phyloP scores from a whole-genome alignment of 2,113 vertebrate genomes.

The Laticauda colubrina region DNA sequence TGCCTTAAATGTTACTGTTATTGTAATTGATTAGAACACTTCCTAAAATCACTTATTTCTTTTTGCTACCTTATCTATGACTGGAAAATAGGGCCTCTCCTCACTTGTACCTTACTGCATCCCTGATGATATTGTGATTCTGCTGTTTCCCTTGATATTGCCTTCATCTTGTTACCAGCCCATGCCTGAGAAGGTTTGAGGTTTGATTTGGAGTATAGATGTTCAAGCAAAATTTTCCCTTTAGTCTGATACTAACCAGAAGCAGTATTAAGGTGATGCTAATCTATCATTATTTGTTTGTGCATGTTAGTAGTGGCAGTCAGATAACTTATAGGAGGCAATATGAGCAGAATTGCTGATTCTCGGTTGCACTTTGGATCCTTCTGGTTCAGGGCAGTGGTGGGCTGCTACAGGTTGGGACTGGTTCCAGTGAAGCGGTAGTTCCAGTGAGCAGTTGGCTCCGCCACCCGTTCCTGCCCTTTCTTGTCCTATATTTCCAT shows the following conservation, averaged over 20 bases:
- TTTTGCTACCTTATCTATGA: background rate
- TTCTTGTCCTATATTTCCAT: too few relatives aligned
- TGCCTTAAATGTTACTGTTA: background rate
- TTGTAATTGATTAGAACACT: background rate
- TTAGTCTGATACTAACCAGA: background rate
- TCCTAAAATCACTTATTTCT: background rate
- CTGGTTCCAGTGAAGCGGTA: too few relatives aligned
- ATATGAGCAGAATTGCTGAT: background rate
- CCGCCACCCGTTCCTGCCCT: too few relatives aligned
- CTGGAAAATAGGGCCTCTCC: background rate
- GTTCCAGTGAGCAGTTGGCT: too few relatives aligned
- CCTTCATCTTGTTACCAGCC: background rate
- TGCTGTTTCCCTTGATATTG: background rate
- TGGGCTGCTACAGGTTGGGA: too few relatives aligned
- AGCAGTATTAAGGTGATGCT: background rate
- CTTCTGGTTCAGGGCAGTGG: background rate
- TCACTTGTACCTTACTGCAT: background rate
- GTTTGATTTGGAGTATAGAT: background rate
- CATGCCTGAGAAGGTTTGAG: background rate
- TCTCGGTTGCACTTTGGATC: background rate
- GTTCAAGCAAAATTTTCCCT: background rate
- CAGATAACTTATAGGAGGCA: background rate
- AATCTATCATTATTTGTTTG: background rate
- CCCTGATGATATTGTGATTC: background rate
- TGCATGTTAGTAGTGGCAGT: background rate